phyloP scores from a whole-genome alignment of 2,113 vertebrate genomes.

The Oreotrochilus melanogaster region DNA sequence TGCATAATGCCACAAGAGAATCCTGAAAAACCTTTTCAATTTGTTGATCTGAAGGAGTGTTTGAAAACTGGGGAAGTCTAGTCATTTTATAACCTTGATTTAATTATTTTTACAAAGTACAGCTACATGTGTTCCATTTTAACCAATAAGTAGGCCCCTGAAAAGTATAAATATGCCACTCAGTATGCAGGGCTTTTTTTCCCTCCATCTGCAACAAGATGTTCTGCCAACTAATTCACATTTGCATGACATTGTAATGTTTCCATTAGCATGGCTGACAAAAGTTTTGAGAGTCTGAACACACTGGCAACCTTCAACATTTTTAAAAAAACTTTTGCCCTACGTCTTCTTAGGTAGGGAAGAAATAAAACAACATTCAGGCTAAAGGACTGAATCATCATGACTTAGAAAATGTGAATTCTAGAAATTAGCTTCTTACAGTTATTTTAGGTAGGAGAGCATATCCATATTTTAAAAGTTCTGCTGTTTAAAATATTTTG shows the following conservation, averaged over 20 bases:
- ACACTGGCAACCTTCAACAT: neutral
- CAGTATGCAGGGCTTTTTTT: neutral
- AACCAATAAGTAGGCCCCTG: constrained; percentile 21
- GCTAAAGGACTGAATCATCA: neutral
- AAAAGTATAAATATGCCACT: constrained; percentile 50
- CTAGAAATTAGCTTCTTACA: neutral
- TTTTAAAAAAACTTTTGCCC: neutral
- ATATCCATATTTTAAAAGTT: neutral
- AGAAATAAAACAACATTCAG: neutral
- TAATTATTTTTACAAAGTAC: constrained; percentile 14
- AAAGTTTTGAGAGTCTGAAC: neutral
- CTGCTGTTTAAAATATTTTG: neutral
- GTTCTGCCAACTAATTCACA: constrained; percentile 57
- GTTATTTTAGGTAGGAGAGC: neutral
- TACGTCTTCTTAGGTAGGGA: neutral
- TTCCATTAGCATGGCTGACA: constrained; percentile 17
- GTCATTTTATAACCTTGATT: constrained; percentile 21
- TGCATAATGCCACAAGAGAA: constrained; percentile 33
- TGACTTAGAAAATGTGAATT: neutral
- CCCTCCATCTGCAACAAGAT: constrained; percentile 22
- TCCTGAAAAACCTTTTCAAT: constrained; percentile 45
- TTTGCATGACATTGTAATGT: constrained; percentile 56
- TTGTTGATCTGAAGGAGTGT: neutral
- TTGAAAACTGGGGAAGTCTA: constrained; percentile 3
- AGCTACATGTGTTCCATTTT: constrained; percentile 48